Evolutionary conservation across 2,888 invertebrate genomes (phyloP), one percentile per base, ranked within the genome.

Genomic region (Ectemnius continuus): DNA sequence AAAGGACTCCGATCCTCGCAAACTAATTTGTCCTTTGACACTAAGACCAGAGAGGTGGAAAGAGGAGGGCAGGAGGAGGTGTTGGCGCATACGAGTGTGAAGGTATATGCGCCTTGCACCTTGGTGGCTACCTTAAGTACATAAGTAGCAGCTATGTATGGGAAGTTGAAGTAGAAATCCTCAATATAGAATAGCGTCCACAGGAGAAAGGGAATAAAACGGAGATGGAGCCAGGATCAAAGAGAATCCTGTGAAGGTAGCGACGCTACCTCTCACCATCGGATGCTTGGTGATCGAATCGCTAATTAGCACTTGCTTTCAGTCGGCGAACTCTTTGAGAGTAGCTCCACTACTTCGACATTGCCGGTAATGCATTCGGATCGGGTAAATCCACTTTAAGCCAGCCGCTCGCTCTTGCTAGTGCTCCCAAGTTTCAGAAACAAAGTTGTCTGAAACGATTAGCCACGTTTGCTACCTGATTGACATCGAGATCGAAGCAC

Each of bases 351-450:
- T 82, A 77, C 67, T 73, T 61, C 81, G 75, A 68, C 69, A 18
- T 47, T 11, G 28, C 67, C 74, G 78, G 78, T 82, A 82, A 82
- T 82, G 75, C 82, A 82, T 82, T 82, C 76, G 82, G 76, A 82
- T 82, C 82, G 80, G 74, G 79, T 77, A 82, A 80, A 82, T 80
- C 82, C 75, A 79, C 80, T 82, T 80, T 79, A 80, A 82, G 67
- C 78, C 66, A 65, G 73, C 56, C 70, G 58, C 52, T 13, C 52
- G 47, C 47, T n/a, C 52, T 16, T 13, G 52, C n/a, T 52, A 52
- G 8, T 16, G 14, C 52, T 52, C 16, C 67, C 72, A 70, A 75
- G 71, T 70, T 70, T 52, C 52, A 46, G 64, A 56, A 64, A 46
- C 69, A 71, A 67, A 78, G 75, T 79, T 81, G 75, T 75, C 73